phyloP scores from a whole-genome alignment of 2,888 invertebrate species.

The Galerucella calmariensis region DNA sequence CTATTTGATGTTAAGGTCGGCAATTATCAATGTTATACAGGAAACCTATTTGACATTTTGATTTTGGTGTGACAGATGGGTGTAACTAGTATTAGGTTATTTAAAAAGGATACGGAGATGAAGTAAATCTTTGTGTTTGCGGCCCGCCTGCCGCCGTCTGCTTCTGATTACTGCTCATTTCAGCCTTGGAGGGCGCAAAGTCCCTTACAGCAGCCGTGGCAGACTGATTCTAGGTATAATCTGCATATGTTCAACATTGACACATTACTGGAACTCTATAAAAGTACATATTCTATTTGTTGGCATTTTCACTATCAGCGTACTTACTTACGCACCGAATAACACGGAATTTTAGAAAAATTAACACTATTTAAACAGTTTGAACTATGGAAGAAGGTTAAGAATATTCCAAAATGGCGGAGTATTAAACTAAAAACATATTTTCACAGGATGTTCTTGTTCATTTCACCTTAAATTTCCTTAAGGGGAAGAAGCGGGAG shows the following conservation, averaged over 20 bases:
- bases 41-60: slow-evolving; percentile 50
- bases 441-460: slow-evolving; percentile 51
- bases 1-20: neutral
- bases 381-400: slow-evolving; percentile 64
- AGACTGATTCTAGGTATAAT: slow-evolving; percentile 58
- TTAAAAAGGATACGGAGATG: slow-evolving; percentile 72
- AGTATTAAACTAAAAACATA: slow-evolving; percentile 65
- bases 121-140: slow-evolving; percentile 68
- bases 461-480: slow-evolving; percentile 42
- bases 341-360: slow-evolving; percentile 53
- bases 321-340: slow-evolving; percentile 50
- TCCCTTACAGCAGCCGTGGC: slow-evolving; percentile 73
- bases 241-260: slow-evolving; percentile 64
- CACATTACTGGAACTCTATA: slow-evolving; percentile 59
- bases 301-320: slow-evolving; percentile 52
- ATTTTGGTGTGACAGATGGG: slow-evolving; percentile 60
- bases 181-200: slow-evolving; percentile 70
- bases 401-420: slow-evolving; percentile 66
- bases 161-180: slow-evolving; percentile 76
- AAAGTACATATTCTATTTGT: slow-evolving; percentile 49
- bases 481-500: slow-evolving; percentile 45
- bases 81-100: slow-evolving; percentile 53
- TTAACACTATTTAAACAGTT: slow-evolving; percentile 54
- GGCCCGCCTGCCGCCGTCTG: slow-evolving; percentile 72
- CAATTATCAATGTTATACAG: slow-evolving; percentile 16